Conservation (phyloP, 2,888 invertebrate genomes). For the Meghimatium bilineatum region DNA sequence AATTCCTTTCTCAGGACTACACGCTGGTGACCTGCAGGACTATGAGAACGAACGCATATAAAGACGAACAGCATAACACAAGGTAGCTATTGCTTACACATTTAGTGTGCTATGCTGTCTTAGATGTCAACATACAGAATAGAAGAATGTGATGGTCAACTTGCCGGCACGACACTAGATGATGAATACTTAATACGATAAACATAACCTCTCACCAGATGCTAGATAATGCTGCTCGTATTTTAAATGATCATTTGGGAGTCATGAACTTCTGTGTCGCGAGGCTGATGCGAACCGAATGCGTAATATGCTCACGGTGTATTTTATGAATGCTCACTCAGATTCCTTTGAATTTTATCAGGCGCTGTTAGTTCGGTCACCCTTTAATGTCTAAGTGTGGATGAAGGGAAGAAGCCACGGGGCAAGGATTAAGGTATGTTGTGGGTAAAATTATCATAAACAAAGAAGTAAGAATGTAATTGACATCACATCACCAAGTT, state of each 20-base stretch:
- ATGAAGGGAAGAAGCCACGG: background rate
- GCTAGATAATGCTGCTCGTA: too few relatives aligned
- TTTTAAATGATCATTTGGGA: background rate
- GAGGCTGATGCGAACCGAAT: constrained; percentile 1
- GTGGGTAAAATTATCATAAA: background rate
- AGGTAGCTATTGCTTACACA: too few relatives aligned
- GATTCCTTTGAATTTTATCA: background rate
- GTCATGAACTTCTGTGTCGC: background rate
- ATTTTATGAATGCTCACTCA: background rate
- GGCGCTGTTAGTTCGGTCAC: background rate
- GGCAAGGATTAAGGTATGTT: background rate
- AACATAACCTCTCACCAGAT: too few relatives aligned
- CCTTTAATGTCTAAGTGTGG: background rate
- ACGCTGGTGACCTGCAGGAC: too few relatives aligned
- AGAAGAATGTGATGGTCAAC: too few relatives aligned
- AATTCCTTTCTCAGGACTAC: too few relatives aligned
- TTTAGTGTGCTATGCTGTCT: too few relatives aligned
- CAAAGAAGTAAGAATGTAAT: background rate
- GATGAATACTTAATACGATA: too few relatives aligned
- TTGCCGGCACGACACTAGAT: too few relatives aligned
- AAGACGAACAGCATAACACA: too few relatives aligned
- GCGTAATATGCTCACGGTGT: background rate
- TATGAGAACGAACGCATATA: too few relatives aligned
- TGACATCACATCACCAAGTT: background rate
- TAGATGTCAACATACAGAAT: too few relatives aligned